Conservation (phyloP, 2,888 invertebrate species). For the Vannuccia rotundouncinata region DNA sequence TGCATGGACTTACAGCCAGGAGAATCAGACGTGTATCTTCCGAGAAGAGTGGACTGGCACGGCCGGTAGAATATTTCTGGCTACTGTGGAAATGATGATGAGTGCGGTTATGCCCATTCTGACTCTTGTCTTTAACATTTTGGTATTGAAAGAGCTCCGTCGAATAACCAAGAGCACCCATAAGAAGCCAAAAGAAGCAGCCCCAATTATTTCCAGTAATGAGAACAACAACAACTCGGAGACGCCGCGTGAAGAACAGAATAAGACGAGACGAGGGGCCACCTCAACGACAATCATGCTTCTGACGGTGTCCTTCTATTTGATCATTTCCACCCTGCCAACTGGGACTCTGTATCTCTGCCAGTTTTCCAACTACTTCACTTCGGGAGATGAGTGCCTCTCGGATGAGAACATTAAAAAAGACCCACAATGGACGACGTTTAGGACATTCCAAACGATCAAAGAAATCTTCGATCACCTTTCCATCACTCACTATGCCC, state of each 20-base stretch:
- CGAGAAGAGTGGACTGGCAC: conserved; percentile 48
- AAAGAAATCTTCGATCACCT: conserved; percentile 47
- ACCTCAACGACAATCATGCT: conserved; percentile 51
- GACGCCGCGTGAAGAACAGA: neutral
- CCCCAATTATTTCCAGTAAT: neutral
- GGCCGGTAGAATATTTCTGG: neutral
- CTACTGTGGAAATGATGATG: conserved; percentile 47
- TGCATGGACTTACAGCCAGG: conserved; percentile 48
- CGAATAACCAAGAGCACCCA: conserved; percentile 44
- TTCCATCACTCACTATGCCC: conserved; percentile 49
- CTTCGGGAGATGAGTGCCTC: conserved; percentile 44
- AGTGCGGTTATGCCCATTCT: conserved; percentile 50
- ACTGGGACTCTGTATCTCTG: conserved; percentile 52
- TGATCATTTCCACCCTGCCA: conserved; percentile 53
- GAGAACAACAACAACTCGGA: neutral
- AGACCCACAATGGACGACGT: conserved; percentile 29
- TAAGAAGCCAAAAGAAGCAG: neutral
- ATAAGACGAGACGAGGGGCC: neutral
- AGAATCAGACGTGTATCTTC: conserved; percentile 44
- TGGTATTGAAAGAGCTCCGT: conserved; percentile 52
- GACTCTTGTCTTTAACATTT: conserved; percentile 51
- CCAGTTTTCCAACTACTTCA: conserved; percentile 44
- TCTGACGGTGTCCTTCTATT: conserved; percentile 54
- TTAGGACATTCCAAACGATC: conserved; percentile 1
- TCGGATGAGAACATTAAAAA: conserved; percentile 43